Evolutionary conservation across 30 jellyfish, hydroid and myxozoan genomes (phyloP), one percentile per base, ranked within the genome.

Genomic region (Mastigias papua): DNA sequence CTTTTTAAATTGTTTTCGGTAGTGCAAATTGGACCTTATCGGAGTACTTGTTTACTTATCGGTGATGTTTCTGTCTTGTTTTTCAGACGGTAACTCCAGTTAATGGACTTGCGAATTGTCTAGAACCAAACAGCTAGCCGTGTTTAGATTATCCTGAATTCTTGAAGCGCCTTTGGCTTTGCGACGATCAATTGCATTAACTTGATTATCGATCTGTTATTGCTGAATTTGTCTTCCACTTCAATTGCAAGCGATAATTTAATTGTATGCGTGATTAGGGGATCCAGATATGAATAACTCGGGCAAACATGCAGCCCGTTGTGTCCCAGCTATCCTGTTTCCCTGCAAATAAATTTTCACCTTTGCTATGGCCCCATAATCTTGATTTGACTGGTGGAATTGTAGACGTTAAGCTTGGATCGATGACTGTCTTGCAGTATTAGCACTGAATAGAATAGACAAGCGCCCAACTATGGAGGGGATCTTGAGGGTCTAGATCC

Each of bases 111-210:
- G 54, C 54, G 54, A 15, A 42, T 42, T 42, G 54, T 42, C 54
- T 42, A 4, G 54, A 42, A 2, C 22, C 37, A 63, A 63, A 63
- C 74, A 63, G 42, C 25, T 35, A 63, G 17, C 27, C 5, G 67
- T 11, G 67, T 54, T 54, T 54, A 54, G 74, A 22, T 63, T 63
- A 63, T 63, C 23, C 74, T 7, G 42, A 63, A 63, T 63, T 63
- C 74, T 25, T 63, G 74, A 63, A 63, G 23, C 74, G 26, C 42
- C 19, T 63, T 26, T 63, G 35, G 46, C 46, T 27, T 22, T 63
- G 23, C 74, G 19, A n/a, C 21, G 74, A 63, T 63, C 42, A 22
- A 27, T 63, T 63, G n/a, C 74, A 27, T 27, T 2, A 63, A 20
- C 74, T 63, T 63, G 42, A 27, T n/a, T 23, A 63, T 63, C 74